Conservation (phyloP, 2,113 vertebrate genomes). For the Microcebus murinus region DNA sequence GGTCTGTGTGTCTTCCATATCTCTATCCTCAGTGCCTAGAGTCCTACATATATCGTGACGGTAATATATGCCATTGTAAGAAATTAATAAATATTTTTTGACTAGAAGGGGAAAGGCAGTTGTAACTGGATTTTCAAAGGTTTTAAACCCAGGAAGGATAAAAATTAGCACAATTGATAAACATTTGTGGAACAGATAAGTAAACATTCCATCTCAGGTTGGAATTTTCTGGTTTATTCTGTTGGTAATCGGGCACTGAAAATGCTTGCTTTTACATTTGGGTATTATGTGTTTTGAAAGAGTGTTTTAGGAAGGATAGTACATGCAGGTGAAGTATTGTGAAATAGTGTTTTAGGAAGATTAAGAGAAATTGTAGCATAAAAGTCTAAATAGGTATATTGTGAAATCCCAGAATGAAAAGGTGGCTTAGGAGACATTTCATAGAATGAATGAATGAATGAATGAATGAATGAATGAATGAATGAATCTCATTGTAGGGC, state of each 20-base stretch:
- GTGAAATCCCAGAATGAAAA: neutral
- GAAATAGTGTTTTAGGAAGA: conserved; percentile 32
- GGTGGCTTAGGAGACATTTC: neutral
- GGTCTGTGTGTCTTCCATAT: neutral
- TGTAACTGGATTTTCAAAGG: conserved; percentile 25
- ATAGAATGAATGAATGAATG: neutral
- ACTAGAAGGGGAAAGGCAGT: neutral
- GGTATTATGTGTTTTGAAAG: neutral
- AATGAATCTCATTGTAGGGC: neutral
- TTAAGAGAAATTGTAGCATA: neutral
- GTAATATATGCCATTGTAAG: neutral
- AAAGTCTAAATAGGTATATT: neutral
- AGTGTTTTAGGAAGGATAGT: conserved; percentile 19
- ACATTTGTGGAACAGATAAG: conserved; percentile 5
- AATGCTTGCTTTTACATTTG: conserved; percentile 20
- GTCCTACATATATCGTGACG: neutral
- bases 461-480: too few relatives aligned
- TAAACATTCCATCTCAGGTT: conserved; percentile 41
- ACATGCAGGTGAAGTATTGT: conserved; percentile 1
- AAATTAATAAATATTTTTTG: conserved; percentile 2
- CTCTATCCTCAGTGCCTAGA: neutral
- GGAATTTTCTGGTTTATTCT: conserved; percentile 35
- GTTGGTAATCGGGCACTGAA: neutral
- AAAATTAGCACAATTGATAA: neutral
- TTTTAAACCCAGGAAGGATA: neutral